Conservation (phyloP, 2,797 vertebrate species). For the Melanotaenia nigrans region DNA sequence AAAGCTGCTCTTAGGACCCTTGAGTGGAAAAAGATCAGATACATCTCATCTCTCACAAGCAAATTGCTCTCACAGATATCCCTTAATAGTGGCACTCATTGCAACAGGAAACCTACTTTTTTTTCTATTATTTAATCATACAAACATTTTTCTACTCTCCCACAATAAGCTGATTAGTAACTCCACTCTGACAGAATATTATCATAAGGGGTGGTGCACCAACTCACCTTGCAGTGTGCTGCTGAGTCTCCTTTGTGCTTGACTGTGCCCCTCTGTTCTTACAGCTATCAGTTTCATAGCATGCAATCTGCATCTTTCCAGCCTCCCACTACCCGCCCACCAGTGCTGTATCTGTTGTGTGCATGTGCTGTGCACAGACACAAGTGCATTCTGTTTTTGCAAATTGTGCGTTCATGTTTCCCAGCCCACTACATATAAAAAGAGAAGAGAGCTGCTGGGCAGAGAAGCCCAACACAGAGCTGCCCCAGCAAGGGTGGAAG, state of each 20-base stretch:
- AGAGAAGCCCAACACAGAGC: slow-evolving; percentile 65
- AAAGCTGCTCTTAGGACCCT: slow-evolving; percentile 40
- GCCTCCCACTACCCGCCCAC: slow-evolving; percentile 77
- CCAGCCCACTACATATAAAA: slow-evolving; percentile 59
- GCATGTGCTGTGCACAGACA: slow-evolving; percentile 38
- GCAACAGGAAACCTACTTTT: slow-evolving; percentile 6
- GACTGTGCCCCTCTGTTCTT: slow-evolving; percentile 74
- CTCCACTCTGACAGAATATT: slow-evolving; percentile 56
- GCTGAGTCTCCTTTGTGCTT: slow-evolving; percentile 75
- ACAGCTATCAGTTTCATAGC: slow-evolving; percentile 80
- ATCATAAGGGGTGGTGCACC: slow-evolving; percentile 56
- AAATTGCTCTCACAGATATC: slow-evolving; percentile 47
- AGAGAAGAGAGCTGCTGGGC: slow-evolving; percentile 71
- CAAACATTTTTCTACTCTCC: slow-evolving; percentile 35
- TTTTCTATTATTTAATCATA: slow-evolving; percentile 16
- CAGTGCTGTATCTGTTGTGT: slow-evolving; percentile 59
- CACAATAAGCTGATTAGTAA: slow-evolving; percentile 35
- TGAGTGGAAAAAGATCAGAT: slow-evolving; percentile 46
- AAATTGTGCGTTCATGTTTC: slow-evolving; percentile 50
- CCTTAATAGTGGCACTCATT: slow-evolving; percentile 13
- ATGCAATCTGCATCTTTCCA: slow-evolving; percentile 78
- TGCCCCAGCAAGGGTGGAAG: slow-evolving; percentile 66
- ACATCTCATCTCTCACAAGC: slow-evolving; percentile 43
- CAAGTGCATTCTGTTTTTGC: slow-evolving; percentile 47
- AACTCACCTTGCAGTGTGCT: slow-evolving; percentile 71